These are phyloP conservation scores for Spodoptera exigua DNA, from an alignment of 2,888 invertebrate species.

Conservation along the genomic window DNA sequence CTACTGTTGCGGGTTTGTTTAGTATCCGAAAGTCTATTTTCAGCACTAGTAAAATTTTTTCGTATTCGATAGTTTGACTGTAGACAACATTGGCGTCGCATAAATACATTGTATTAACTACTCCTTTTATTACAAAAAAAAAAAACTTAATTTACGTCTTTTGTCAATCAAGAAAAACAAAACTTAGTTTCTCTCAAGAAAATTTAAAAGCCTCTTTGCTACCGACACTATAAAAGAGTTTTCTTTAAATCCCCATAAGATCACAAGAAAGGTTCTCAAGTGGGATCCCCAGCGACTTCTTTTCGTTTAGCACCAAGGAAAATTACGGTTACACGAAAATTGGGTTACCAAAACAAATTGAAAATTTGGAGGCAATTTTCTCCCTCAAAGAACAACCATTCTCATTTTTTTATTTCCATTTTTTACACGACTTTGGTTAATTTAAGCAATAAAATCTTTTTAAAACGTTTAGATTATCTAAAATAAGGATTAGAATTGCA, in stretches of 20 bases:
- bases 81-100: too few relatives aligned
- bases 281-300: conserved; percentile 70
- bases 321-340: conserved; percentile 80
- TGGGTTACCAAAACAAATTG: conserved; percentile 84
- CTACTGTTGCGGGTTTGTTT: too few relatives aligned
- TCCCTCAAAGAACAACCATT: conserved; percentile 76
- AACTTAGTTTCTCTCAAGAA: conserved; percentile 36
- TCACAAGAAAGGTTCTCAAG: conserved; percentile 68
- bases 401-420: conserved; percentile 57
- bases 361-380: conserved; percentile 85
- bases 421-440: conserved; percentile 45
- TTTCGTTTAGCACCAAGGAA: conserved; percentile 78
- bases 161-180: conserved; percentile 37
- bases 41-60: too few relatives aligned
- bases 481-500: neutral
- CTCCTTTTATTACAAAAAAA: too few relatives aligned
- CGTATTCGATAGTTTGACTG: too few relatives aligned
- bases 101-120: too few relatives aligned
- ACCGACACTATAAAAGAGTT: conserved; percentile 53
- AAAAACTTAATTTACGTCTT: too few relatives aligned
- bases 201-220: conserved; percentile 44
- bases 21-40: too few relatives aligned
- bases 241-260: conserved; percentile 56
- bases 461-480: conserved; percentile 7
- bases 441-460: conserved; percentile 41